Evolutionary conservation across 2,113 vertebrate genomes (phyloP).

Genomic region (Carlito syrichta): DNA sequence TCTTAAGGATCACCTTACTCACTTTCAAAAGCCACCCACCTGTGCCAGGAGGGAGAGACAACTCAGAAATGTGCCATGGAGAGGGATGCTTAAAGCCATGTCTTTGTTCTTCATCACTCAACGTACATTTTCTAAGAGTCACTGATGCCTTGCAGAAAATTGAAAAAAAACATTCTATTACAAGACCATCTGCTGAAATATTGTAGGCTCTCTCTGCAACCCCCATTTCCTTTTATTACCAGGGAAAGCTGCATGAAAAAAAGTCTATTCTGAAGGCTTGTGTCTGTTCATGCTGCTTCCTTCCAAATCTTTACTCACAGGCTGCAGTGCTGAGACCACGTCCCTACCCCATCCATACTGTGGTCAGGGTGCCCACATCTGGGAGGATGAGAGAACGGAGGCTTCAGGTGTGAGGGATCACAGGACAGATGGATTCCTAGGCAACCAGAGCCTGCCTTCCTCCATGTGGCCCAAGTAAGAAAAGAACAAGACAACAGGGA

Average conservation of each 20-base stretch:
- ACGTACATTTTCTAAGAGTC: constrained; percentile 24
- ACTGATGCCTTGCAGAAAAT: constrained; percentile 8
- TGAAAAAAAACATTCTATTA: constrained; percentile 55
- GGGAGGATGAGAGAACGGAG: background rate
- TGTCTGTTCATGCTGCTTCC: background rate
- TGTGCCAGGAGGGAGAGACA: background rate
- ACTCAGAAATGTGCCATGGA: background rate
- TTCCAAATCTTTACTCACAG: background rate
- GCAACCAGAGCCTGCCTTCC: background rate
- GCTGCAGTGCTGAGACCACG: background rate
- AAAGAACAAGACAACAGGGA: background rate
- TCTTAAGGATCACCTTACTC: background rate
- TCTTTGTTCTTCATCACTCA: background rate
- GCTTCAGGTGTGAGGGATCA: background rate
- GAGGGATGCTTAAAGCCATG: background rate
- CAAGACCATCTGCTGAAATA: constrained; percentile 54
- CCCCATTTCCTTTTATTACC: constrained; percentile 40
- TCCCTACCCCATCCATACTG: background rate
- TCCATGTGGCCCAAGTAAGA: background rate
- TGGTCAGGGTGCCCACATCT: background rate
- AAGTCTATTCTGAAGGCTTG: background rate
- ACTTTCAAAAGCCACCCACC: background rate
- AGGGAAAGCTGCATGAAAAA: constrained; percentile 25
- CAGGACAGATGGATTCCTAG: background rate
- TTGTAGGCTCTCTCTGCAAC: background rate